Conservation (phyloP, 2,888 invertebrate species). For the Xestia sexstrigata region DNA sequence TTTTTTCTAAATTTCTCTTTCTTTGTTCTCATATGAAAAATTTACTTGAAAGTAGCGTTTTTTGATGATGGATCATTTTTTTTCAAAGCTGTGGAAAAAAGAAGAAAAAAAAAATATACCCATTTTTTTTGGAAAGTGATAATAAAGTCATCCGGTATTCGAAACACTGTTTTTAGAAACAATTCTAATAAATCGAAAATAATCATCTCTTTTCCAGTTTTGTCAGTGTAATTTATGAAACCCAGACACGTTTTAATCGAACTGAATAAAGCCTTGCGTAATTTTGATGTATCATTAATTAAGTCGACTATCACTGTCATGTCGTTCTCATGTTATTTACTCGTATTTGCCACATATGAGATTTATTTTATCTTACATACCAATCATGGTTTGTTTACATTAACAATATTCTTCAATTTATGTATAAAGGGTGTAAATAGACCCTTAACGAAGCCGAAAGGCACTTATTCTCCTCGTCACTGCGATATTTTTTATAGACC, state of each 20-base stretch:
- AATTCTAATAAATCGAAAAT: background rate
- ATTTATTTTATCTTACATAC: background rate
- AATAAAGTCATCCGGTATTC: too few species aligned
- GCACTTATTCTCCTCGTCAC: too few species aligned
- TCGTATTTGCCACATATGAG: background rate
- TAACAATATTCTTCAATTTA: background rate
- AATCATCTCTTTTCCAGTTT: background rate
- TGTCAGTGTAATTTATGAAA: background rate
- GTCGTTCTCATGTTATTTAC: background rate
- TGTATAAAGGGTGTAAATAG: background rate
- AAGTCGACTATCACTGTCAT: background rate
- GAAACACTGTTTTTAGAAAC: background rate
- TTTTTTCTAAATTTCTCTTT: too few species aligned
- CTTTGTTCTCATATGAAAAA: too few species aligned
- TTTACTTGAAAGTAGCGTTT: too few species aligned
- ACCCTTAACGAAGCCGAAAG: too few species aligned
- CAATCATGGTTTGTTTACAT: background rate
- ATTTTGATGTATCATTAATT: slow-evolving; percentile 22
- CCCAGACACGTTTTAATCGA: background rate
- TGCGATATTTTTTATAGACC: too few species aligned
- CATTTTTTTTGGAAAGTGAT: too few species aligned
- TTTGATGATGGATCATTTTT: too few species aligned
- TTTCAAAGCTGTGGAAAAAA: too few species aligned
- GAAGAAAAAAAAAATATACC: too few species aligned
- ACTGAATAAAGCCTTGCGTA: background rate